Percentiles rank a stretch among this genome's conserved stretches.
Conservation (phyloP, 2,888 invertebrate species). For the Iphiclides podalirius region DNA sequence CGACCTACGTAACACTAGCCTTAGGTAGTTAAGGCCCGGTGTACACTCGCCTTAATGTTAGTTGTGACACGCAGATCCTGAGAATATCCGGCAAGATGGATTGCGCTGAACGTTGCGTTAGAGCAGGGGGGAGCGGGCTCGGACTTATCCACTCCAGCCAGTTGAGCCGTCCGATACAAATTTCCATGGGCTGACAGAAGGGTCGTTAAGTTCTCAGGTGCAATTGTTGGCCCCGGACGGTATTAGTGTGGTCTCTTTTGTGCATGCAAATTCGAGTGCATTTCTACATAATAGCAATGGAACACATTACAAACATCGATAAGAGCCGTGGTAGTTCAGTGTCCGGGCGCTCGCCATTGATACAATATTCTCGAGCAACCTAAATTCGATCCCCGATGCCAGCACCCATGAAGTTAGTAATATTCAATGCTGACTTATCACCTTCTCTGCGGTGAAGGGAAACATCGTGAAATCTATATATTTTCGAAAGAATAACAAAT, state of each 20-base stretch:
- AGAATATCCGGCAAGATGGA: constrained; percentile 33
- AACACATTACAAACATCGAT: not conserved
- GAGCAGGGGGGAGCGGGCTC: constrained; percentile 22
- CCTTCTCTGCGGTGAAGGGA: too few relatives aligned
- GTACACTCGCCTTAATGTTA: constrained; percentile 22
- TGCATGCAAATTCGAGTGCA: not conserved
- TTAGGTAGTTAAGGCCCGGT: too few relatives aligned
- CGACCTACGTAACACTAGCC: constrained; percentile 3
- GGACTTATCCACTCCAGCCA: constrained; percentile 26
- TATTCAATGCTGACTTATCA: too few relatives aligned
- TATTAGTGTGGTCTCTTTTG: not conserved
- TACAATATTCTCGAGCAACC: too few relatives aligned
- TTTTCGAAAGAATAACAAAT: too few relatives aligned
- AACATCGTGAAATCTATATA: too few relatives aligned
- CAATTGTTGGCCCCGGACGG: not conserved
- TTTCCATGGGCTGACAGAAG: constrained; percentile 53
- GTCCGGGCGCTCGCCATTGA: too few relatives aligned
- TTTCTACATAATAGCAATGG: not conserved
- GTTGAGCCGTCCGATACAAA: constrained; percentile 38
- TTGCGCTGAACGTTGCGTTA: constrained; percentile 26
- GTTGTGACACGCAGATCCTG: constrained; percentile 30
- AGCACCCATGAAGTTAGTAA: too few relatives aligned
- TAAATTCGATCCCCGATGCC: too few relatives aligned
- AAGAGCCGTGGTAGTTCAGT: too few relatives aligned
- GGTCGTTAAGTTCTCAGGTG: constrained; percentile 42